Conservation (phyloP, 2,113 vertebrate species). For the Tenebrosternarchus preto region DNA sequence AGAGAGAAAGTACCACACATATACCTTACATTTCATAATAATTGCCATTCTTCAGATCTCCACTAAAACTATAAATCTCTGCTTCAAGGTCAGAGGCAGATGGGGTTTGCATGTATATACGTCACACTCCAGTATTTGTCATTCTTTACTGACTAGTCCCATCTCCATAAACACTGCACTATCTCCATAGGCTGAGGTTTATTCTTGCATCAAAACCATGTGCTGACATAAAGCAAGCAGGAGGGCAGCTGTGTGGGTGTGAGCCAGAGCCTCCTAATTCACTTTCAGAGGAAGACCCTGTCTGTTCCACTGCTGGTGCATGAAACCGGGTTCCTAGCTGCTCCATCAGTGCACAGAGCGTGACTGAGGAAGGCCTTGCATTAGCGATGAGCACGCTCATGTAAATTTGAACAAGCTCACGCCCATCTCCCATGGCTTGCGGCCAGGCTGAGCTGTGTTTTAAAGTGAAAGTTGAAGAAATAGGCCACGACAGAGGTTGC, state of each 20-base stretch:
- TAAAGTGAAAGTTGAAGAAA: constrained; percentile 5
- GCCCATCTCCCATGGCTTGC: neutral
- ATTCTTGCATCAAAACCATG: neutral
- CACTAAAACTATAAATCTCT: too few species aligned
- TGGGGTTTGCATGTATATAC: too few species aligned
- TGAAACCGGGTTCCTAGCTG: neutral
- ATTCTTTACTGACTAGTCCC: neutral
- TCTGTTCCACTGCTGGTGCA: neutral
- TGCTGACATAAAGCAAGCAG: neutral
- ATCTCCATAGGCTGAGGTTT: neutral
- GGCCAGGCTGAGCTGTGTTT: neutral
- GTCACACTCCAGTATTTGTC: too few species aligned
- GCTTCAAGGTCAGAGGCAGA: too few species aligned
- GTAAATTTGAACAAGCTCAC: neutral
- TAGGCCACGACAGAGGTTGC: neutral
- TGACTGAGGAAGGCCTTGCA: neutral
- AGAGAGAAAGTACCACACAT: too few species aligned
- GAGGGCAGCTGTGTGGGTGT: neutral
- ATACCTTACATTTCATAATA: too few species aligned
- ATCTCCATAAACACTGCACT: neutral
- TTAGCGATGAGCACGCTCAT: constrained; percentile 14
- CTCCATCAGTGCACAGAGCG: neutral
- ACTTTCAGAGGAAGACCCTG: neutral
- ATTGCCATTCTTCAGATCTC: too few species aligned
- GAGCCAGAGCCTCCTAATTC: neutral